phyloP scores from a whole-genome alignment of 2,797 vertebrate species.

The Emydoidea blandingii region DNA sequence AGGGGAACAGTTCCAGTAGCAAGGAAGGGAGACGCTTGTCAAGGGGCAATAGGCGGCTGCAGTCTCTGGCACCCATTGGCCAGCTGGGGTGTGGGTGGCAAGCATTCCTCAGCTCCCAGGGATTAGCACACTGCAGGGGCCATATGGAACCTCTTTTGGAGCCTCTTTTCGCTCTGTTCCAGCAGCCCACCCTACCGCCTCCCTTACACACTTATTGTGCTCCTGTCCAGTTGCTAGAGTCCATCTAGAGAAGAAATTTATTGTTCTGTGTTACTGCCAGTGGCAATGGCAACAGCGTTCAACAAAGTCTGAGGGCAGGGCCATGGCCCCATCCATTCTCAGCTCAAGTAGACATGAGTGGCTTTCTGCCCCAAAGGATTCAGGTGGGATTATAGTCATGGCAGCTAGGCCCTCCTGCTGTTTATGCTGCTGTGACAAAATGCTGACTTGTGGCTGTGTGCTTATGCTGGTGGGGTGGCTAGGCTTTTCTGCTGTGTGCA shows the following conservation, averaged over 20 bases:
- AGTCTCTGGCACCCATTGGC: too few species aligned
- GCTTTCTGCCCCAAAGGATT: neutral
- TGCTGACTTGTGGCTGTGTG: neutral
- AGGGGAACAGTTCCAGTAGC: too few species aligned
- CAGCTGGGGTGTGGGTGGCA: too few species aligned
- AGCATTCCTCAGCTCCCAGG: too few species aligned
- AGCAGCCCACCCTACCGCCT: too few species aligned
- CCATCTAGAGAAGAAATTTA: neutral
- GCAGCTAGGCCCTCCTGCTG: too few species aligned
- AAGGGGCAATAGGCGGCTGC: too few species aligned
- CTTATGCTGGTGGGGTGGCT: neutral
- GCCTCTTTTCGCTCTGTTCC: too few species aligned
- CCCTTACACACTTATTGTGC: neutral
- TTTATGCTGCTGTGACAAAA: neutral
- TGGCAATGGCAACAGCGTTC: neutral
- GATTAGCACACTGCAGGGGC: too few species aligned
- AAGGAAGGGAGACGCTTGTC: too few species aligned
- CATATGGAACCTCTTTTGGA: too few species aligned
- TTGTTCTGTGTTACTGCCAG: neutral
- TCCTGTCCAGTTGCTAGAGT: neutral
- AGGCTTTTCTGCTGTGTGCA: neutral
- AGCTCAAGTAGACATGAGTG: neutral
- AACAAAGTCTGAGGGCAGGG: neutral
- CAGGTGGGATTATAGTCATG: neutral
- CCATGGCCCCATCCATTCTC: too few species aligned